Evolutionary conservation across 2,888 invertebrate species (phyloP).

Genomic region (Aphrophora alni): DNA sequence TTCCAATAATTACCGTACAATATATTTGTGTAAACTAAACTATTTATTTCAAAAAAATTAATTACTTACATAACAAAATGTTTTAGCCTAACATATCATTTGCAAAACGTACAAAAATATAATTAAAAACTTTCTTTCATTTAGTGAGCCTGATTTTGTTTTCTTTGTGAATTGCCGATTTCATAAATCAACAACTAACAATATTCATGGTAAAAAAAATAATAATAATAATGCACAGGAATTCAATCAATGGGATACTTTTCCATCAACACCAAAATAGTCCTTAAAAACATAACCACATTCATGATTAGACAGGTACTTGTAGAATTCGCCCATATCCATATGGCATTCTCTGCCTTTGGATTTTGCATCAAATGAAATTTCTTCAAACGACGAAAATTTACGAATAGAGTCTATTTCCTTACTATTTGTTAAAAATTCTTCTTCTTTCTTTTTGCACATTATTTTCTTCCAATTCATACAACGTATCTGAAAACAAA

Average conservation of each 20-base stretch:
- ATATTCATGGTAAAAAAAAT: too few species aligned
- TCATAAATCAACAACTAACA: too few species aligned
- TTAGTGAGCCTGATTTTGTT: too few species aligned
- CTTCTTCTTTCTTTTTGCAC: slow-evolving; percentile 73
- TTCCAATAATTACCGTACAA: too few species aligned
- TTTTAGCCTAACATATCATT: too few species aligned
- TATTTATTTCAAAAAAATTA: too few species aligned
- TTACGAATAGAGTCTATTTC: slow-evolving; percentile 60
- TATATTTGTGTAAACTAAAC: too few species aligned
- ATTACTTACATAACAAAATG: too few species aligned
- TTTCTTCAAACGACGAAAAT: slow-evolving; percentile 72
- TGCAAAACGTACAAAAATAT: too few species aligned
- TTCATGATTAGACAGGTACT: slow-evolving; percentile 73
- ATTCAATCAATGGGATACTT: slow-evolving; percentile 15
- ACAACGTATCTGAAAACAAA: slow-evolving; percentile 64
- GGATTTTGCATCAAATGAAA: slow-evolving; percentile 62
- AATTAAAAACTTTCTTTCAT: too few species aligned
- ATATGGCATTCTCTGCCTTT: slow-evolving; percentile 68
- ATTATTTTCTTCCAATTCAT: slow-evolving; percentile 88
- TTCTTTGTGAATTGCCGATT: too few species aligned
- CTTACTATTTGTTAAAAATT: slow-evolving; percentile 31
- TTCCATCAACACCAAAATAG: slow-evolving; percentile 71
- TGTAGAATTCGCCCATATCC: slow-evolving; percentile 79
- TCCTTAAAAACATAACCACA: slow-evolving; percentile 78
- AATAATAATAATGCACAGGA: background rate